These are phyloP conservation scores for Characodon lateralis DNA, from an alignment of 2,797 vertebrate genomes.

Conservation along the genomic window DNA sequence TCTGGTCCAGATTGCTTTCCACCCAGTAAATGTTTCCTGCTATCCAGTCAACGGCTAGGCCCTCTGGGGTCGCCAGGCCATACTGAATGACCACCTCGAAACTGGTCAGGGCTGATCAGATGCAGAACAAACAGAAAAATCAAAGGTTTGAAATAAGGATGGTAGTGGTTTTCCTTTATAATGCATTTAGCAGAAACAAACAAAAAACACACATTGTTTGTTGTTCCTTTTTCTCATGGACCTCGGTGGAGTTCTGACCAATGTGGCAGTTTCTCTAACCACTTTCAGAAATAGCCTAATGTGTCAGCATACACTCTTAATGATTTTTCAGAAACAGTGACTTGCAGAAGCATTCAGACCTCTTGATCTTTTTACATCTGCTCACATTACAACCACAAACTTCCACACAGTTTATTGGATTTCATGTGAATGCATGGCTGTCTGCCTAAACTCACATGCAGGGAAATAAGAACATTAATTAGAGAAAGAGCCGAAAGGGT, in stretches of 20 bases:
- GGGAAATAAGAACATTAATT: neutral
- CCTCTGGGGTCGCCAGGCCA: constrained; percentile 94
- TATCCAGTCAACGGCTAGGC: constrained; percentile 97
- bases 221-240: constrained; percentile 27
- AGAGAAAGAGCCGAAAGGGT: neutral
- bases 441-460: neutral
- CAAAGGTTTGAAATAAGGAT: neutral
- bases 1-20: constrained; percentile 98
- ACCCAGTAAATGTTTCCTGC: constrained; percentile 99
- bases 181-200: constrained; percentile 3
- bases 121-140: neutral
- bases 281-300: constrained; percentile 44
- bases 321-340: constrained; percentile 52
- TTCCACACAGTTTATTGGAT: neutral
- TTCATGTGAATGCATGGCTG: neutral
- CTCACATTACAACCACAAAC: neutral
- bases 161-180: neutral
- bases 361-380: neutral
- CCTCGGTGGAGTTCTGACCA: constrained; percentile 22
- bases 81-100: constrained; percentile 98
- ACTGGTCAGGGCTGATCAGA: constrained; percentile 88
- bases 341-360: neutral
- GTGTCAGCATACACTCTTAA: constrained; percentile 19
- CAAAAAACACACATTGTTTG: constrained; percentile 25
- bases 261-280: constrained; percentile 29